Percentiles rank a stretch among this genome's conserved stretches.
These are phyloP conservation scores for Nectonema munidae DNA, from an alignment of 2,888 invertebrate genomes.

Conservation along the genomic window DNA sequence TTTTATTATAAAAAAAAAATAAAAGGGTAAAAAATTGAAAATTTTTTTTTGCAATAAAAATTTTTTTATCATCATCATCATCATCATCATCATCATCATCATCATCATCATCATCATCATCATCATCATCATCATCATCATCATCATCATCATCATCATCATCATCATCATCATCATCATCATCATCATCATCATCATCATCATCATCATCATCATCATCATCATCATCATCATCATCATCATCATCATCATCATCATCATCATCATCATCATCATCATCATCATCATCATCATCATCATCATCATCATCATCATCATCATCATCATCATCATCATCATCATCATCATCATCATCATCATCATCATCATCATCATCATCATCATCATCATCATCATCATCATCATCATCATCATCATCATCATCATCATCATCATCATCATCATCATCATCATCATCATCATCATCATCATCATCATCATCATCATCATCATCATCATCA, in stretches of 20 bases:
- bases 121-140: slow-evolving; percentile 14
- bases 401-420: slow-evolving; percentile 10
- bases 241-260: slow-evolving; percentile 11
- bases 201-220: slow-evolving; percentile 12
- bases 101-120: slow-evolving; percentile 13
- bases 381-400: slow-evolving; percentile 12
- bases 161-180: slow-evolving; percentile 10
- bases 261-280: slow-evolving; percentile 12
- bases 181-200: slow-evolving; percentile 11
- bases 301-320: slow-evolving; percentile 11
- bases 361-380: slow-evolving; percentile 11
- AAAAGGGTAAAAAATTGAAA: no score
- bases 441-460: slow-evolving; percentile 12
- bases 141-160: slow-evolving; percentile 14
- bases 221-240: slow-evolving; percentile 10
- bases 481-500: slow-evolving; percentile 11
- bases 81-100: slow-evolving; percentile 14
- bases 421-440: slow-evolving; percentile 11
- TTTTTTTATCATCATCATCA: slow-evolving; percentile 14
- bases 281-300: slow-evolving; percentile 10
- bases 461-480: slow-evolving; percentile 10
- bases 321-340: slow-evolving; percentile 12
- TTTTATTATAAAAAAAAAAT: no score
- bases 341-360: slow-evolving; percentile 10
- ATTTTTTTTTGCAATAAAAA: no score